Conservation (phyloP, 2,888 invertebrate genomes). For the Phrixothrix hirtus region DNA sequence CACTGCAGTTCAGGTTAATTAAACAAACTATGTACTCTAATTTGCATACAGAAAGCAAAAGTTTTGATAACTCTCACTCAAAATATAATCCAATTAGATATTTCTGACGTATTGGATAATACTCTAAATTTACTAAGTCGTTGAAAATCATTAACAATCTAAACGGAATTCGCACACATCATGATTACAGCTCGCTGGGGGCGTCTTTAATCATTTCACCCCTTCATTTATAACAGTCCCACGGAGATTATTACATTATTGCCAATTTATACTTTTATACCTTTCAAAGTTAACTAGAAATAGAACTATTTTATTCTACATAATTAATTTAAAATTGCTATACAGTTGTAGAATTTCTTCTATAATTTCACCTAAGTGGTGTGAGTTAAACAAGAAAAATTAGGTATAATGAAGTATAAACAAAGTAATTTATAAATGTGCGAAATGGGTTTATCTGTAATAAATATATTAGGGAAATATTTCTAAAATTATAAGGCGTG, state of each 20-base stretch:
- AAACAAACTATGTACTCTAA: conserved; percentile 18
- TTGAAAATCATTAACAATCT: conserved; percentile 32
- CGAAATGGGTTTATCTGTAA: not conserved
- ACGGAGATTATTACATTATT: conserved; percentile 24
- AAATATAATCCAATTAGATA: conserved; percentile 30
- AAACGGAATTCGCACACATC: conserved; percentile 29
- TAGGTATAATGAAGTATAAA: too few species aligned
- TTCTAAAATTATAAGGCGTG: not conserved
- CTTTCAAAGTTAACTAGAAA: not conserved
- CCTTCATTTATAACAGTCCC: conserved; percentile 37
- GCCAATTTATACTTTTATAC: conserved; percentile 13
- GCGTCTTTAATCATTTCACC: conserved; percentile 38
- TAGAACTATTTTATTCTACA: not conserved
- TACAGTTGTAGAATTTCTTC: too few species aligned
- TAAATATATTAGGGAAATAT: not conserved
- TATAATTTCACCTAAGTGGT: too few species aligned
- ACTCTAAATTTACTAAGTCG: conserved; percentile 33
- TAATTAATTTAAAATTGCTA: not conserved
- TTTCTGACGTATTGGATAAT: conserved; percentile 34
- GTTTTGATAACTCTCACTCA: conserved; percentile 22
- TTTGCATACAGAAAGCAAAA: conserved; percentile 30
- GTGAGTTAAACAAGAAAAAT: too few species aligned
- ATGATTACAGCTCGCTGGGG: conserved; percentile 36
- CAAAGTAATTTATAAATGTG: too few species aligned
- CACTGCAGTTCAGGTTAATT: conserved; percentile 1